Percentiles rank a stretch among this genome's conserved stretches.
These are phyloP conservation scores for Cephalophus harveyi DNA, from an alignment of 2,113 vertebrate species.

Conservation along the genomic window DNA sequence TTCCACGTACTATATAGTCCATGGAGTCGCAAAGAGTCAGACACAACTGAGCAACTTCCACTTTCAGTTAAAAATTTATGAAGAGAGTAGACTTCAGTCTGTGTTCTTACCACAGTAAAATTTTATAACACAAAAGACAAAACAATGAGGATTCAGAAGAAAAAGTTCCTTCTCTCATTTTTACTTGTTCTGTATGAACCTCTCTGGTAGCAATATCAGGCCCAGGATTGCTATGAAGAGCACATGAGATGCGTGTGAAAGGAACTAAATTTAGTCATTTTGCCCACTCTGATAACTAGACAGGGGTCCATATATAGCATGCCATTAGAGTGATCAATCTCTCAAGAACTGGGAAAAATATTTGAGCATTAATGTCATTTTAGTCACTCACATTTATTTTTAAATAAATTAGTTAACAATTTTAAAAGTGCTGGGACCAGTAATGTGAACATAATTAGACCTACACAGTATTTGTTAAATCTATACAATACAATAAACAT, in stretches of 20 bases:
- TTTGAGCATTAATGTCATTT: background rate
- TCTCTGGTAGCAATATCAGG: background rate
- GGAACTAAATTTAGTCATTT: background rate
- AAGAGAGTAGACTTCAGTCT: background rate
- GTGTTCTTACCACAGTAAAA: background rate
- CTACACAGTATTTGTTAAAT: background rate
- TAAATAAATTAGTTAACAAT: background rate
- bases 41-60: background rate
- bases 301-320: background rate
- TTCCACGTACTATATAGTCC: background rate
- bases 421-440: background rate
- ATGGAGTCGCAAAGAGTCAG: background rate
- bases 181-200: background rate
- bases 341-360: background rate
- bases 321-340: background rate
- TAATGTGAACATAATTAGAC: background rate
- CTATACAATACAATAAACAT: background rate
- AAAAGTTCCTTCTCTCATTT: background rate
- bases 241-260: background rate
- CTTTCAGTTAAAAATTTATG: background rate
- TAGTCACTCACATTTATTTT: background rate
- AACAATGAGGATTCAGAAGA: background rate
- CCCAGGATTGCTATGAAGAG: background rate
- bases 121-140: background rate
- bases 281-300: background rate